Conservation (phyloP, 2,113 vertebrate genomes). For the Brienomyrus brachyistius region DNA sequence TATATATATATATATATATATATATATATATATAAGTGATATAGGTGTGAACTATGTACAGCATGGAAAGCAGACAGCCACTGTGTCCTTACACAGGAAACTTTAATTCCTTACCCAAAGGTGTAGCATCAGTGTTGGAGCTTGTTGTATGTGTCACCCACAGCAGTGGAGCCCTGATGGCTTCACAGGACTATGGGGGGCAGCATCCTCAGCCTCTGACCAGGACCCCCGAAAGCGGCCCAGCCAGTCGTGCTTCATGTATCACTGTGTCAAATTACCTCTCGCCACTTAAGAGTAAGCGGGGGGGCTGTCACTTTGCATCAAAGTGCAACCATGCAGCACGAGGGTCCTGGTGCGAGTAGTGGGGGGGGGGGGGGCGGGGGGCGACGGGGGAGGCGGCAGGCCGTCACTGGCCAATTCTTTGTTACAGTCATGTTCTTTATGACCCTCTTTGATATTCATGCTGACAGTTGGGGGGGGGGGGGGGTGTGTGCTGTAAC, state of each 20-base stretch:
- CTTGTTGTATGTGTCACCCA: background rate
- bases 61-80: background rate
- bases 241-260: background rate
- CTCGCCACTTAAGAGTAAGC: slow-evolving; percentile 48
- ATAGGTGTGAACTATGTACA: background rate
- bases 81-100: background rate
- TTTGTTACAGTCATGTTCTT: slow-evolving; percentile 49
- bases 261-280: slow-evolving; percentile 35
- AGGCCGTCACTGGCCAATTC: slow-evolving; percentile 54
- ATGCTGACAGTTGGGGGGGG: slow-evolving; percentile 46
- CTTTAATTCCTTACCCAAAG: background rate
- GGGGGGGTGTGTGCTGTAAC: too few species aligned
- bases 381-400: too few species aligned
- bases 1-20: too few species aligned
- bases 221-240: background rate
- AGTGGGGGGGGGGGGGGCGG: slow-evolving; percentile 51
- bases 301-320: slow-evolving; percentile 52
- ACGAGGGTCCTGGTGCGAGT: slow-evolving; percentile 44
- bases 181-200: background rate
- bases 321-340: slow-evolving; percentile 45
- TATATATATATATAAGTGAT: too few species aligned
- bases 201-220: background rate
- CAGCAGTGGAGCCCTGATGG: background rate
- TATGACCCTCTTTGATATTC: slow-evolving; percentile 43
- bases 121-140: background rate